These are phyloP conservation scores for Pocillopora damicornis DNA, from an alignment of 64 coral and sea anemone species.

Conservation along the genomic window DNA sequence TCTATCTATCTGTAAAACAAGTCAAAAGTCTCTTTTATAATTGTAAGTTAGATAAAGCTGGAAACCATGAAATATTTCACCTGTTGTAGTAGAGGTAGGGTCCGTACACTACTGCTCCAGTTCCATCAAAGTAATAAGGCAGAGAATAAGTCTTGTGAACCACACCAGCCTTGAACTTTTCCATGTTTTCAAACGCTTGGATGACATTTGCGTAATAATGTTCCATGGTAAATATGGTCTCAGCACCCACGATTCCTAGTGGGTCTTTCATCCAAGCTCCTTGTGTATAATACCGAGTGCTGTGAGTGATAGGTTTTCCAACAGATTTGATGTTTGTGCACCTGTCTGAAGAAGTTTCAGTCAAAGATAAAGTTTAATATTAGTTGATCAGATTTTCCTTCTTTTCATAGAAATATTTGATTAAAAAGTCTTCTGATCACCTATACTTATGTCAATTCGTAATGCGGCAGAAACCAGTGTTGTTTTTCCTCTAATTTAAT, in stretches of 20 bases:
- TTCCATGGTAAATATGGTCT: slow-evolving; percentile 42
- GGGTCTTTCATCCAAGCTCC: slow-evolving; percentile 60
- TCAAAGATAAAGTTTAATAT: neutral
- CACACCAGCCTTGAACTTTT: slow-evolving; percentile 39
- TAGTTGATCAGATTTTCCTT: no score
- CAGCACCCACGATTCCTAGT: slow-evolving; percentile 30
- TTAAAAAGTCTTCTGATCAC: no score
- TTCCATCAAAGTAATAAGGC: slow-evolving; percentile 36
- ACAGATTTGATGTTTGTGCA: slow-evolving; percentile 33
- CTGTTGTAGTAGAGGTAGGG: slow-evolving; percentile 51
- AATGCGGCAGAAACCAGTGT: no score
- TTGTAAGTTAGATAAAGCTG: neutral
- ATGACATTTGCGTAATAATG: neutral
- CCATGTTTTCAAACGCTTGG: slow-evolving; percentile 27
- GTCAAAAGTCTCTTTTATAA: neutral
- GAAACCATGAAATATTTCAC: neutral
- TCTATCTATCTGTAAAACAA: neutral
- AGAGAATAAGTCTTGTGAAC: slow-evolving; percentile 14
- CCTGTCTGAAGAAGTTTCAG: neutral
- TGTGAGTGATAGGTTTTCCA: slow-evolving; percentile 47
- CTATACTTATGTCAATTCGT: no score
- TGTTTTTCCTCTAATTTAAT: no score
- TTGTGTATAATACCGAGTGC: neutral
- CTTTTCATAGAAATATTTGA: no score
- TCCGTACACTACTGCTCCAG: slow-evolving; percentile 54